Evolutionary conservation across 1,140 invertebrate species (phyloP).

Genomic region (Leptonema lineaticorne): DNA sequence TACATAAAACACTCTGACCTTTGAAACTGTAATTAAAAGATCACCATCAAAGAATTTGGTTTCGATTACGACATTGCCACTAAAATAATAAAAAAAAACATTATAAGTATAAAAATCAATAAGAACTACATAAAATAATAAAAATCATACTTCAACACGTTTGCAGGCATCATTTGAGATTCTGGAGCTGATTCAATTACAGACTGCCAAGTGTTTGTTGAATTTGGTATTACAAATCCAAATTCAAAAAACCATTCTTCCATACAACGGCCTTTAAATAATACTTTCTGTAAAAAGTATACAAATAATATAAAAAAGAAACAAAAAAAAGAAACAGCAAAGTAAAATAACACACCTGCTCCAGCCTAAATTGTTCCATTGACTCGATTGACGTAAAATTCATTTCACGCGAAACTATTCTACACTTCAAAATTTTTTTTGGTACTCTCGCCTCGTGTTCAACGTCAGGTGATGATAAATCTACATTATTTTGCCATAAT

Average conservation of each 20-base stretch:
- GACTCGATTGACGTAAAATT: conserved; percentile 97
- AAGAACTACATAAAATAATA: not conserved
- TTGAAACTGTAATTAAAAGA: conserved; percentile 90
- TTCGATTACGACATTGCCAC: conserved; percentile 98
- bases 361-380: conserved; percentile 95
- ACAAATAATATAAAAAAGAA: not conserved
- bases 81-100: conserved; percentile 60
- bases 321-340: not conserved
- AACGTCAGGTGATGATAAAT: conserved; percentile 86
- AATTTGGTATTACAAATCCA: conserved; percentile 98
- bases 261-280: conserved; percentile 79
- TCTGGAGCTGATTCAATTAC: conserved; percentile 98
- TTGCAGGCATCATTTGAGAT: conserved; percentile 99
- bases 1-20: conserved; percentile 94
- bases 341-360: conserved; percentile 70
- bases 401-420: conserved; percentile 94
- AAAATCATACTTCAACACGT: conserved; percentile 75
- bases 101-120: conserved; percentile 1
- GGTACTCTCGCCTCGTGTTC: conserved; percentile 97
- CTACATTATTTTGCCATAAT: conserved; percentile 96
- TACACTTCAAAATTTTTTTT: conserved; percentile 93
- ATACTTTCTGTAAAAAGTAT: conserved; percentile 61
- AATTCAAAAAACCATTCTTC: conserved; percentile 99
- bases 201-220: conserved; percentile 99
- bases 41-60: conserved; percentile 98